Percentiles rank a stretch among this genome's conserved stretches.
Conservation (phyloP, 2,888 invertebrate genomes). For the Cataglyphis cursor region DNA sequence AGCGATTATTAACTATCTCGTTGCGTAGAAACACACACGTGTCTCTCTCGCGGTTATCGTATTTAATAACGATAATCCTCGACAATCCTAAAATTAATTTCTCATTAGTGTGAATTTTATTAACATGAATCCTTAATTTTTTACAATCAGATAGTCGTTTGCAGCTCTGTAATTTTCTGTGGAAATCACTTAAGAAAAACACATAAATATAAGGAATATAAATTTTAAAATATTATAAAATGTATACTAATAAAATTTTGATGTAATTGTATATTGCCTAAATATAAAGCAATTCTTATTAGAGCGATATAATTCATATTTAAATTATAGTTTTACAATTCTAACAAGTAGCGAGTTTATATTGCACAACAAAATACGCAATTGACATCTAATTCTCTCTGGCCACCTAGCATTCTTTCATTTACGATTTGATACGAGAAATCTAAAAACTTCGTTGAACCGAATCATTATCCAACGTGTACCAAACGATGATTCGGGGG, state of each 20-base stretch:
- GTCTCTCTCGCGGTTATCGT: neutral
- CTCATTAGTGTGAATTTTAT: neutral
- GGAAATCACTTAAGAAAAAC: neutral
- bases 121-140: neutral
- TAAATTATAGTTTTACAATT: too few relatives aligned
- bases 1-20: slow-evolving; percentile 14
- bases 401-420: neutral
- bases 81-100: neutral
- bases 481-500: neutral
- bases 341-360: neutral
- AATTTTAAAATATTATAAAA: neutral
- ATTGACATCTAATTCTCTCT: neutral
- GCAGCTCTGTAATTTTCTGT: neutral
- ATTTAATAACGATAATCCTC: neutral
- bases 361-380: neutral
- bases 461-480: slow-evolving; percentile 20
- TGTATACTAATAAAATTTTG: neutral
- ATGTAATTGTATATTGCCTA: neutral
- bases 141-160: neutral
- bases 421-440: neutral
- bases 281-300: neutral
- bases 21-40: neutral
- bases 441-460: slow-evolving; percentile 1
- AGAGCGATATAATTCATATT: neutral
- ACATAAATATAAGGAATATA: neutral